A percentile compares a stretch with the other conserved stretches of the same genome.
Evolutionary conservation across 2,888 invertebrate species (phyloP).

Genomic region (Perizoma affinitatum): DNA sequence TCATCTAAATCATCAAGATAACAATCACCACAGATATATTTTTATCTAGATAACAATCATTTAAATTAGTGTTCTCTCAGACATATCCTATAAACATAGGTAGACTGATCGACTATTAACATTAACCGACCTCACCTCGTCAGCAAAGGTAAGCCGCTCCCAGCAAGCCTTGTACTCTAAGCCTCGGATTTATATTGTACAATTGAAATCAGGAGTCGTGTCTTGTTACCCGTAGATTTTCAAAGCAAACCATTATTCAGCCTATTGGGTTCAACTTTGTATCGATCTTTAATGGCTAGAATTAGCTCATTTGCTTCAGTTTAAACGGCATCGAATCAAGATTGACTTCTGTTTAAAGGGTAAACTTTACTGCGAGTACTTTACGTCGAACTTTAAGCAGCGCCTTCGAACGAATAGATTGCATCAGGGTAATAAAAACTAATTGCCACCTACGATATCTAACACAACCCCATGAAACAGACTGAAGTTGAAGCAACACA

Average conservation of each 20-base stretch:
- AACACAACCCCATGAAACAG: too few relatives aligned
- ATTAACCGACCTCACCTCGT: slow-evolving; percentile 56
- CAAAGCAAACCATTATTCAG: slow-evolving; percentile 48
- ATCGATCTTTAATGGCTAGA: slow-evolving; percentile 38
- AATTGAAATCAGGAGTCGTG: slow-evolving; percentile 55
- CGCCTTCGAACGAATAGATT: slow-evolving; percentile 3
- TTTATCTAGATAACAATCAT: background rate
- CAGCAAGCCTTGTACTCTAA: slow-evolving; percentile 46
- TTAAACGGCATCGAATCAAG: slow-evolving; percentile 26
- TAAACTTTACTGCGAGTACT: slow-evolving; percentile 9
- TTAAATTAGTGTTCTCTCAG: slow-evolving; percentile 2
- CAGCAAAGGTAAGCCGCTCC: slow-evolving; percentile 58
- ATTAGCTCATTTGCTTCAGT: slow-evolving; percentile 34
- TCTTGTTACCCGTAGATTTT: slow-evolving; percentile 47
- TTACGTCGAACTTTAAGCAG: too few relatives aligned
- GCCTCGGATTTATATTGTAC: slow-evolving; percentile 52
- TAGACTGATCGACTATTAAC: slow-evolving; percentile 38
- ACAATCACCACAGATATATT: background rate
- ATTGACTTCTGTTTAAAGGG: slow-evolving; percentile 26
- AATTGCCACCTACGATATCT: slow-evolving; percentile 7
- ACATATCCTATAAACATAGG: slow-evolving; percentile 13
- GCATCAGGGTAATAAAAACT: slow-evolving; percentile 5
- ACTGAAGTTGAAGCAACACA: too few relatives aligned
- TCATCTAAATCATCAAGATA: too few relatives aligned
- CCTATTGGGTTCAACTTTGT: slow-evolving; percentile 43